These are phyloP conservation scores for Pyrrhura leucotis DNA, from an alignment of 2,797 vertebrate species.

Conservation along the genomic window DNA sequence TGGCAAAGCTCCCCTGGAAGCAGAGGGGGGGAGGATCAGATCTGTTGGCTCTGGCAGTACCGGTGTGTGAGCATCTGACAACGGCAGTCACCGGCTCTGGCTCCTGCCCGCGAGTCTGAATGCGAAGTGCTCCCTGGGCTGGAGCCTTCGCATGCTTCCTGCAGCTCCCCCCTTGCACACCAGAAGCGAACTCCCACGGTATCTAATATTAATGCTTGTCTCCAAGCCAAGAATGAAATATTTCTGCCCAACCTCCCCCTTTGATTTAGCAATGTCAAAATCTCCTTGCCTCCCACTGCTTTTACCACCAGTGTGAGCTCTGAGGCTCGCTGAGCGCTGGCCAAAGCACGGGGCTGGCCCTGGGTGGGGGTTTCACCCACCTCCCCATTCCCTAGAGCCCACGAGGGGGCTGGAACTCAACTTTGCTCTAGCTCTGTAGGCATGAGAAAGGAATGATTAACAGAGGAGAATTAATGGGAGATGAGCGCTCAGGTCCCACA, in stretches of 20 bases:
- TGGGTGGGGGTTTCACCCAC: background rate
- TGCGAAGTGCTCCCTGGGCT: background rate
- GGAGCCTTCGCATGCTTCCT: background rate
- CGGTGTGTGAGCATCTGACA: background rate
- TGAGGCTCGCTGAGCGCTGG: rapidly evolving
- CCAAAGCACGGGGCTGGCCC: background rate
- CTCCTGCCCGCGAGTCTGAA: background rate
- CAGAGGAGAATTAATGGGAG: background rate
- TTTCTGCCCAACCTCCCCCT: conserved; percentile 8
- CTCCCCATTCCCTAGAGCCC: background rate
- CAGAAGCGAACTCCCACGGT: conserved; percentile 9
- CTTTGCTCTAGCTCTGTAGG: background rate
- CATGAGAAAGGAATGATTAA: background rate
- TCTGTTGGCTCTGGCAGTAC: background rate
- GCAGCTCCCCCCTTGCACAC: background rate
- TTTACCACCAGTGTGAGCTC: background rate
- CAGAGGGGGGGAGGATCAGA: background rate
- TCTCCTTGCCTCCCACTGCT: background rate
- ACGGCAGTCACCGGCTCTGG: background rate
- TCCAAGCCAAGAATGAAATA: conserved; percentile 10
- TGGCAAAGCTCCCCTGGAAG: conserved; percentile 12
- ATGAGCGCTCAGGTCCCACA: background rate
- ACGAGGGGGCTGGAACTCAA: background rate
- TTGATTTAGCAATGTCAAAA: background rate
- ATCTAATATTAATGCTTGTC: conserved; percentile 41